Conservation (phyloP, 2,113 vertebrate species). For the Miniopterus natalensis region DNA sequence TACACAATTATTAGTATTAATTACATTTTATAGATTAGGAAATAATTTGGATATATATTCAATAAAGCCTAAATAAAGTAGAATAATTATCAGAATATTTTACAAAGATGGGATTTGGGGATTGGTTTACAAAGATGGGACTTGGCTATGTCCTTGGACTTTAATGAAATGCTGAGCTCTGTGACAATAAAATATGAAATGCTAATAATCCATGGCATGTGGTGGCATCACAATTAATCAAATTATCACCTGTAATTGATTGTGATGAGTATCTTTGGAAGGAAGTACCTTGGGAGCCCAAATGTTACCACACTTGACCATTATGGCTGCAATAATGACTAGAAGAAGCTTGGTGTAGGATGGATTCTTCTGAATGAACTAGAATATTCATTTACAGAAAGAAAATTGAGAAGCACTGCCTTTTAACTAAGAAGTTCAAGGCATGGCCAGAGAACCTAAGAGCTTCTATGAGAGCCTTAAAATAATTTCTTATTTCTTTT, state of each 20-base stretch:
- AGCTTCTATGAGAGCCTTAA: background rate
- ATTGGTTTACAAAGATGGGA: background rate
- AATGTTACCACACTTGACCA: background rate
- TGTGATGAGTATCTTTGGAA: background rate
- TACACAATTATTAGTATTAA: background rate
- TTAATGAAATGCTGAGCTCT: slow-evolving; percentile 39
- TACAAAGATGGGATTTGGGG: background rate
- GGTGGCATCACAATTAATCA: background rate
- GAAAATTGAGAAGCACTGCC: background rate
- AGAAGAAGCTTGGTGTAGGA: background rate
- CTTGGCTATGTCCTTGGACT: background rate
- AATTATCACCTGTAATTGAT: background rate
- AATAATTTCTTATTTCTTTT: slow-evolving; percentile 16
- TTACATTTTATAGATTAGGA: slow-evolving; percentile 55
- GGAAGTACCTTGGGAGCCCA: background rate
- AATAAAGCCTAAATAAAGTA: slow-evolving; percentile 27
- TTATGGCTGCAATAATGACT: background rate
- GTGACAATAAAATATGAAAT: background rate
- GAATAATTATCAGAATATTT: slow-evolving; percentile 27
- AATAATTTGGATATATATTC: slow-evolving; percentile 21
- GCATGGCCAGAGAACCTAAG: background rate
- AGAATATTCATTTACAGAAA: slow-evolving; percentile 8
- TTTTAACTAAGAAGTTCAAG: slow-evolving; percentile 50
- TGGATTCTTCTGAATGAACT: background rate
- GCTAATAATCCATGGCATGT: background rate